Evolutionary conservation across 2,888 invertebrate genomes (phyloP).

Genomic region (Charanyca ferruginea): DNA sequence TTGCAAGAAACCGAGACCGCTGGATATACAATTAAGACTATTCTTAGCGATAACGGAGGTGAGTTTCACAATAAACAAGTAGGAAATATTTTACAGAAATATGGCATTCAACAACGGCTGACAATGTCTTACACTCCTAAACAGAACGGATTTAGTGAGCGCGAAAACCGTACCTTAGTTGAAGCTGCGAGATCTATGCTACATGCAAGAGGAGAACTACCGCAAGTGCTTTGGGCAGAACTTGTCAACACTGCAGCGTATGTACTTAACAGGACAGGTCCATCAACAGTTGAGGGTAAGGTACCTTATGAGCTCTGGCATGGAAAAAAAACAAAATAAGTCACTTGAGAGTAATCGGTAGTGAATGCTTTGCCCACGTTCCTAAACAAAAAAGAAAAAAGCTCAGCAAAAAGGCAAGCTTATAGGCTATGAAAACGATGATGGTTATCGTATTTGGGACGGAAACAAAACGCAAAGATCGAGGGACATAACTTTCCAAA

Average conservation of each 20-base stretch:
- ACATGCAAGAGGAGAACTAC: background rate
- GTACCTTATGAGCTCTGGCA: background rate
- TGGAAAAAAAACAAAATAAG: background rate
- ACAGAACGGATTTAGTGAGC: background rate
- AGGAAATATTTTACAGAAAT: background rate
- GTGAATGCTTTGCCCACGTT: background rate
- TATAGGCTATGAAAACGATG: background rate
- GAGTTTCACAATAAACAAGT: background rate
- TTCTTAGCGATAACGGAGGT: constrained; percentile 1
- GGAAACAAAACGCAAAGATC: too few relatives aligned
- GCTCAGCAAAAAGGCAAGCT: background rate
- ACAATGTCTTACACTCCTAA: background rate
- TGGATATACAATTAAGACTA: background rate
- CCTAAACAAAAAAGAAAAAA: constrained; percentile 1
- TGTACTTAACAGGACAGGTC: too few relatives aligned
- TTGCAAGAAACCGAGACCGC: background rate
- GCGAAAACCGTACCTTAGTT: background rate
- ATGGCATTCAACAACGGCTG: background rate
- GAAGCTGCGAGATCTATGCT: background rate
- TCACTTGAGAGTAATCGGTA: background rate
- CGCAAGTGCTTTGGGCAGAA: background rate
- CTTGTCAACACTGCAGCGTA: too few relatives aligned
- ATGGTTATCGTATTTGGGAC: background rate
- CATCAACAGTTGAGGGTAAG: background rate
- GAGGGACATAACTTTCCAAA: too few relatives aligned